phyloP scores from a whole-genome alignment of 2,888 invertebrate genomes.

The Lumbricus terrestris region DNA sequence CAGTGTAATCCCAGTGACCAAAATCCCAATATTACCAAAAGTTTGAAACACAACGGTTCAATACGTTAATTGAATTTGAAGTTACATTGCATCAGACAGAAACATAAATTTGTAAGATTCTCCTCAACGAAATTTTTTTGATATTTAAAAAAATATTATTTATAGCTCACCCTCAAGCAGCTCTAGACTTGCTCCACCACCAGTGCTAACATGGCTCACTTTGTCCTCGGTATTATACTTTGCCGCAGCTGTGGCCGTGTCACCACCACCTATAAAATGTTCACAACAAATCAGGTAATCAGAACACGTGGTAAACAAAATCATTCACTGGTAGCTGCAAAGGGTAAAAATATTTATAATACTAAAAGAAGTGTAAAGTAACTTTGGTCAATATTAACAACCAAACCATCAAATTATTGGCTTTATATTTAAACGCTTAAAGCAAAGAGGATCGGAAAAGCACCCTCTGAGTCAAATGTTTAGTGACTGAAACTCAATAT shows the following conservation, averaged over 20 bases:
- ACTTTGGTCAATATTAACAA: not conserved
- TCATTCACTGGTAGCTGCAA: not conserved
- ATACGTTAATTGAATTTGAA: not conserved
- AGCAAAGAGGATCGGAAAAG: not conserved
- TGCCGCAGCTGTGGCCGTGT: conserved; percentile 94
- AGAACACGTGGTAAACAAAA: not conserved
- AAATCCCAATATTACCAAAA: too few relatives aligned
- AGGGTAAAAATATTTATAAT: not conserved
- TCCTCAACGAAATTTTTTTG: not conserved
- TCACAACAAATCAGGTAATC: not conserved
- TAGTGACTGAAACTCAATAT: too few relatives aligned
- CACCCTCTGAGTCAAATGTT: too few relatives aligned
- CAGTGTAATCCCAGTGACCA: too few relatives aligned
- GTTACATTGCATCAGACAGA: not conserved
- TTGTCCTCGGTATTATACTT: conserved; percentile 93
- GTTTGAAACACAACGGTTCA: too few relatives aligned
- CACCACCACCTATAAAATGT: conserved; percentile 72
- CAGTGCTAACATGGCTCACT: conserved; percentile 66
- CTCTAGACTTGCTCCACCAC: conserved; percentile 59
- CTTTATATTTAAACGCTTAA: not conserved
- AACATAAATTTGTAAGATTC: not conserved
- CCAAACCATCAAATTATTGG: not conserved
- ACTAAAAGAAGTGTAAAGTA: not conserved
- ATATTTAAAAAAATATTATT: too few relatives aligned
- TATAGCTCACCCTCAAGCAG: conserved; percentile 54